Percentiles rank a stretch among this genome's conserved stretches.
Evolutionary conservation across 2,888 invertebrate genomes (phyloP).

Genomic region (Nephrotoma guestfalica): DNA sequence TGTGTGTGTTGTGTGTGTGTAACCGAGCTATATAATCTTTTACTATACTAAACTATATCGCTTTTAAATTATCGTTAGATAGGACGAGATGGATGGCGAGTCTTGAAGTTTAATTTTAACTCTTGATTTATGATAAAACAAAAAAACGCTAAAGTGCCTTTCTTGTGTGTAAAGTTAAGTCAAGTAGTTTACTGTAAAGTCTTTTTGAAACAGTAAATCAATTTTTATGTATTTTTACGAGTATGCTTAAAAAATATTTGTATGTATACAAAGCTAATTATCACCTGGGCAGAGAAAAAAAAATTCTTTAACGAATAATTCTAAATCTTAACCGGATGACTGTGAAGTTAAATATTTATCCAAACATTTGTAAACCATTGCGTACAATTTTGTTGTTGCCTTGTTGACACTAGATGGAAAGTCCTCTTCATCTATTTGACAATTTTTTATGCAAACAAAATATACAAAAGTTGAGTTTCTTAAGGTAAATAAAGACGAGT

Average conservation of each 20-base stretch:
- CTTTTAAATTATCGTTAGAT: neutral
- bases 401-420: neutral
- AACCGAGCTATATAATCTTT: neutral
- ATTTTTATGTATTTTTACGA: neutral
- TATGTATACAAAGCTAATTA: neutral
- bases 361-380: neutral
- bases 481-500: neutral
- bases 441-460: neutral
- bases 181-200: neutral
- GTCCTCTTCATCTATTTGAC: neutral
- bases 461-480: neutral
- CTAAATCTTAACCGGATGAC: neutral
- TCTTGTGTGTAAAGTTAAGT: neutral
- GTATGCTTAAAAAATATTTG: too few relatives aligned
- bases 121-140: neutral
- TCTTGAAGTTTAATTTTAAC: neutral
- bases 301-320: neutral
- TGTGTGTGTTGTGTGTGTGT: neutral
- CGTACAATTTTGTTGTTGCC: neutral
- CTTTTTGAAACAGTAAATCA: neutral
- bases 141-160: neutral
- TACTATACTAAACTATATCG: neutral
- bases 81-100: neutral
- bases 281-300: neutral
- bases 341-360: neutral